Evolutionary conservation across 2,888 invertebrate genomes (phyloP).

Genomic region (Rhaphigaster nebulosa): DNA sequence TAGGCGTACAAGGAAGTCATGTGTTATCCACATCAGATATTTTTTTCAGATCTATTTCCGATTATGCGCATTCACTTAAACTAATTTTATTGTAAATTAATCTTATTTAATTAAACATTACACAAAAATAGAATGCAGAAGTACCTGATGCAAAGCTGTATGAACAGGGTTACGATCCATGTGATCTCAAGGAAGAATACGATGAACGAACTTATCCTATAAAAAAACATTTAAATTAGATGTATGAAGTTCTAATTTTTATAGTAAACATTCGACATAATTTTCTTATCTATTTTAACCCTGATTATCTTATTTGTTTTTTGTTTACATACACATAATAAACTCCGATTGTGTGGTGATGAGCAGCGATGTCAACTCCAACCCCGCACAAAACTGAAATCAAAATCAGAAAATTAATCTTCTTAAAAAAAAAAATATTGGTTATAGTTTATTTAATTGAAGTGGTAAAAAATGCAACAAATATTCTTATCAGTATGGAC

Average conservation of each 20-base stretch:
- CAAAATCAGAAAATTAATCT: conserved; percentile 62
- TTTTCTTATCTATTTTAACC: not conserved
- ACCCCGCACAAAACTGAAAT: conserved; percentile 76
- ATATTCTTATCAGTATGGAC: no score
- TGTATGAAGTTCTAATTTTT: not conserved
- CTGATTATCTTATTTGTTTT: not conserved
- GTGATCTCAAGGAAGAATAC: conserved; percentile 76
- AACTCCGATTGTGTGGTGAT: conserved; percentile 74
- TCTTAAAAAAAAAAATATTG: no score
- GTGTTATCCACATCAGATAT: no score
- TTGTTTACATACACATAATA: conserved; percentile 75
- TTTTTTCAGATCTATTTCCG: no score
- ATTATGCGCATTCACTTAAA: no score
- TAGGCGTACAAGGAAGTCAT: no score
- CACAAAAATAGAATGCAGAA: conserved; percentile 62
- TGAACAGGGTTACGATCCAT: conserved; percentile 76
- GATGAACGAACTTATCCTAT: conserved; percentile 73
- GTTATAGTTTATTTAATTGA: no score
- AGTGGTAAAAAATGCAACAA: no score
- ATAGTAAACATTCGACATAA: not conserved
- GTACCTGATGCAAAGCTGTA: conserved; percentile 73
- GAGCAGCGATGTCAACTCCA: conserved; percentile 75
- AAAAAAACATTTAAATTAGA: conserved; percentile 45
- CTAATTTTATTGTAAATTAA: no score
- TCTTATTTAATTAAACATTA: no score